A percentile compares a stretch with the other conserved stretches of the same genome.
These are phyloP conservation scores for Calliopum simillimum DNA, from an alignment of 2,888 invertebrate genomes.

Conservation along the genomic window DNA sequence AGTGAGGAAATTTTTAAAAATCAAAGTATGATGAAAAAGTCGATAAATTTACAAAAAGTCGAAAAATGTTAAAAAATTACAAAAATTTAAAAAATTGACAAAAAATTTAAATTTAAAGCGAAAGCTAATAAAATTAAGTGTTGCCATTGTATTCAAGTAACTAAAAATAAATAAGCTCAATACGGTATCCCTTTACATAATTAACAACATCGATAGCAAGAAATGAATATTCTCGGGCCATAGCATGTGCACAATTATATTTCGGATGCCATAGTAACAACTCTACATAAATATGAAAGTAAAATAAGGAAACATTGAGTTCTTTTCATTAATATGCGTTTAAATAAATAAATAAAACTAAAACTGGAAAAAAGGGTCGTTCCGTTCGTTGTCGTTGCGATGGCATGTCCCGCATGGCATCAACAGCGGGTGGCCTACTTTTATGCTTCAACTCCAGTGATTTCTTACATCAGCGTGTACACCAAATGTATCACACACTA, in stretches of 20 bases:
- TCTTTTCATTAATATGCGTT: slow-evolving; percentile 26
- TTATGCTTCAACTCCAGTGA: neutral
- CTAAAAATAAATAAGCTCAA: neutral
- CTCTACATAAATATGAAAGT: too few species aligned
- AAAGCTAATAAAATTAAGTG: too few species aligned
- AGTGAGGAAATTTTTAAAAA: too few species aligned
- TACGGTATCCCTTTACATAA: neutral
- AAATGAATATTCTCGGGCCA: slow-evolving; percentile 13
- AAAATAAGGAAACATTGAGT: too few species aligned
- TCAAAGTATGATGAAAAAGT: too few species aligned
- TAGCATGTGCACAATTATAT: slow-evolving; percentile 16
- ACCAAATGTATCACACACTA: slow-evolving; percentile 34
- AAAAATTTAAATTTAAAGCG: too few species aligned
- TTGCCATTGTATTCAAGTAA: too few species aligned
- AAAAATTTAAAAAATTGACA: too few species aligned
- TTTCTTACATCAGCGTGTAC: neutral
- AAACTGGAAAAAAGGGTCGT: neutral
- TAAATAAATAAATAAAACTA: slow-evolving; percentile 25
- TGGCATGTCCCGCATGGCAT: slow-evolving; percentile 20
- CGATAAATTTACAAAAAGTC: too few species aligned
- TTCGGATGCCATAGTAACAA: neutral
- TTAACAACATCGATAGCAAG: slow-evolving; percentile 33
- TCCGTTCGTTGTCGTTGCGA: neutral
- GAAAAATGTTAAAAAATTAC: too few species aligned
- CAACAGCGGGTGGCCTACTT: slow-evolving; percentile 33